Conservation (phyloP, 1,140 invertebrate species). For the Diplogasteroides magnus region DNA sequence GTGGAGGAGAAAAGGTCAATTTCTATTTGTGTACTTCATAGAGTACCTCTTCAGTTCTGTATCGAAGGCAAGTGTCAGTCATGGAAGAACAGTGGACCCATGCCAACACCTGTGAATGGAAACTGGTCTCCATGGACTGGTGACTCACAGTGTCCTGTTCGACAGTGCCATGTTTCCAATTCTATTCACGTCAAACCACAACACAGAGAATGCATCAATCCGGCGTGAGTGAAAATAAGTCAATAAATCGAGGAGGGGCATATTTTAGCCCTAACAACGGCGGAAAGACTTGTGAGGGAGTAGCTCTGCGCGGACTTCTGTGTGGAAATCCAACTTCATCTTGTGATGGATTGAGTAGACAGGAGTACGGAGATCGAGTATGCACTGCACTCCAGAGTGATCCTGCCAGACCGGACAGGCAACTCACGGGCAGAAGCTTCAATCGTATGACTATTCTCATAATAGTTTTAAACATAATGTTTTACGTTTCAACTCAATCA, state of each 20-base stretch:
- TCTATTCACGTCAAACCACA: constrained; percentile 48
- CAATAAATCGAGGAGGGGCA: no score
- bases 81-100: constrained; percentile 23
- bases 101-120: constrained; percentile 41
- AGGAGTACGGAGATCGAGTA: constrained; percentile 51
- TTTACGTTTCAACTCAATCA: not conserved
- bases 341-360: constrained; percentile 41
- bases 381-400: constrained; percentile 48
- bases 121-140: constrained; percentile 49
- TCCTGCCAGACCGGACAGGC: constrained; percentile 41
- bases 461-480: not conserved
- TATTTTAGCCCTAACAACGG: constrained; percentile 50
- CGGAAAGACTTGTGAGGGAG: constrained; percentile 38
- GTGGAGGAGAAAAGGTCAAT: constrained; percentile 41
- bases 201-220: constrained; percentile 49
- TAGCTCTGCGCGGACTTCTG: constrained; percentile 44
- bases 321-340: constrained; percentile 36
- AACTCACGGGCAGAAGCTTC: constrained; percentile 48
- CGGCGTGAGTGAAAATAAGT: constrained; percentile 52
- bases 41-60: constrained; percentile 43
- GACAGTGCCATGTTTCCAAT: constrained; percentile 50
- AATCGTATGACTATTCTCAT: constrained; percentile 34
- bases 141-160: constrained; percentile 50
- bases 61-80: constrained; percentile 45
- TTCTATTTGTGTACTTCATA: not conserved